phyloP scores from a whole-genome alignment of 2,113 vertebrate species.

The Scartelaos histophorus region DNA sequence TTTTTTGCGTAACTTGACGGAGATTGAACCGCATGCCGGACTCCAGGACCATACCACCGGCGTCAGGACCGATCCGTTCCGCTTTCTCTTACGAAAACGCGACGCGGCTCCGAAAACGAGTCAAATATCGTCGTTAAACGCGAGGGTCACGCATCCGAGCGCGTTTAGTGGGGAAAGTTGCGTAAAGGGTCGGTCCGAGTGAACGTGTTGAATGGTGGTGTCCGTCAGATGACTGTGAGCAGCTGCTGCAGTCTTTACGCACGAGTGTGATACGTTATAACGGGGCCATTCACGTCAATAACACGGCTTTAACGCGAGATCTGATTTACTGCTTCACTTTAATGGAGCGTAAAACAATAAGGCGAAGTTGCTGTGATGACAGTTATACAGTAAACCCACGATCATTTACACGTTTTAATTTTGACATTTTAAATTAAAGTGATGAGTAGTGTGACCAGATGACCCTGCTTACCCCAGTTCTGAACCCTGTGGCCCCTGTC shows the following conservation, averaged over 20 bases:
- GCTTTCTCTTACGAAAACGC: rapidly evolving
- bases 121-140: background rate
- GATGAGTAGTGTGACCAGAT: too few relatives aligned
- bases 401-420: too few relatives aligned
- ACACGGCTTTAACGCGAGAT: background rate
- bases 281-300: background rate
- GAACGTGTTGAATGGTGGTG: constrained; percentile 39
- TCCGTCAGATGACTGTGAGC: constrained; percentile 58
- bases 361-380: too few relatives aligned
- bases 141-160: rapidly evolving
- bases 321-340: background rate
- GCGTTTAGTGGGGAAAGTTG: rapidly evolving
- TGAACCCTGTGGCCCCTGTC: too few relatives aligned
- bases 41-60: constrained; percentile 61
- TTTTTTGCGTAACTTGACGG: constrained; percentile 11
- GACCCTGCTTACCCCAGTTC: too few relatives aligned
- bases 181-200: background rate
- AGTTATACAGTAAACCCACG: too few relatives aligned
- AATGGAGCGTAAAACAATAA: background rate
- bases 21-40: constrained; percentile 53
- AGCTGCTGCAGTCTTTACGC: constrained; percentile 18
- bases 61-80: rapidly evolving
- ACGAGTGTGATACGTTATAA: background rate
- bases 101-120: rapidly evolving
- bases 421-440: too few relatives aligned